phyloP scores from a whole-genome alignment of 2,113 vertebrate species.

The Mesitornis unicolor region DNA sequence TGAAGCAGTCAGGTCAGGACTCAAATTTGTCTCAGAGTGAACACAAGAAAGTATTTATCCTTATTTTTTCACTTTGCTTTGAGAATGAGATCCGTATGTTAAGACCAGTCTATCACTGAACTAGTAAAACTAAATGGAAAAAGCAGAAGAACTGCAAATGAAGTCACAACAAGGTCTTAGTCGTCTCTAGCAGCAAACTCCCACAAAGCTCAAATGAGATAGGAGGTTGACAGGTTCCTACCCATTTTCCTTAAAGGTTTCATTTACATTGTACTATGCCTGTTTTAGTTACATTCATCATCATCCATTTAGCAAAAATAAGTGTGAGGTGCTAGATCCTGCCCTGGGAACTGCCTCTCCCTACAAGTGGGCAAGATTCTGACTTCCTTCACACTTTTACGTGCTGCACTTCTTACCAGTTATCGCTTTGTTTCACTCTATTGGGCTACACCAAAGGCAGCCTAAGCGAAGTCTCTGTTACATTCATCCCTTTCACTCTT shows the following conservation, averaged over 20 bases:
- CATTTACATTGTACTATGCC: neutral
- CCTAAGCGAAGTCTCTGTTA: rapidly evolving
- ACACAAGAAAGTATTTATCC: neutral
- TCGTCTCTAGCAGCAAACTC: neutral
- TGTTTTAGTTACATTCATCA: rapidly evolving
- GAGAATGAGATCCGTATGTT: neutral
- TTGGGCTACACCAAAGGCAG: rapidly evolving
- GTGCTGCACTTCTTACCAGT: neutral
- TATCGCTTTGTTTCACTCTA: neutral
- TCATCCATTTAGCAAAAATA: neutral
- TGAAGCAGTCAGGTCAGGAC: neutral
- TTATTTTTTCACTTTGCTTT: neutral
- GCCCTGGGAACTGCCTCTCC: neutral
- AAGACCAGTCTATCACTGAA: neutral
- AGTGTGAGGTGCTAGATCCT: neutral
- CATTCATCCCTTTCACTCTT: neutral
- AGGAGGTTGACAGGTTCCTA: neutral
- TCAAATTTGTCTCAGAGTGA: neutral
- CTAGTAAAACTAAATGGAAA: neutral
- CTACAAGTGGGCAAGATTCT: rapidly evolving
- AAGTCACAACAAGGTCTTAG: neutral
- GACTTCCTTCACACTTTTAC: neutral
- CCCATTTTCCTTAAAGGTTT: neutral
- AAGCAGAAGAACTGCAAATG: neutral
- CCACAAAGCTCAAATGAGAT: neutral